A percentile compares a stretch with the other conserved stretches of the same genome.
phyloP scores from a whole-genome alignment of 2,888 invertebrate species.

The Laspeyria flexula region DNA sequence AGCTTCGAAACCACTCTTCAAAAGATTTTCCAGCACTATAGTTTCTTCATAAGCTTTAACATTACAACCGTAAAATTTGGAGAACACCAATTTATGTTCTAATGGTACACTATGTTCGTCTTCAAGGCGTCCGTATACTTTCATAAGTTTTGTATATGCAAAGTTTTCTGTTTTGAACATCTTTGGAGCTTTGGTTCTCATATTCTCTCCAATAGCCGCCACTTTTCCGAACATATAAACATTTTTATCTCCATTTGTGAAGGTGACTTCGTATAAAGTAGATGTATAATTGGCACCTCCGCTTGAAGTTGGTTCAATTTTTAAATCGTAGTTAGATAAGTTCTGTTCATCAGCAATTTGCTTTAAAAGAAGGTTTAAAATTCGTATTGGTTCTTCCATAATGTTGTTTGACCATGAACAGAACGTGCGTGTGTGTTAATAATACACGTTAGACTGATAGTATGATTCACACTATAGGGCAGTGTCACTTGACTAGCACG shows the following conservation, averaged over 20 bases:
- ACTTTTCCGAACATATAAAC: constrained; percentile 63
- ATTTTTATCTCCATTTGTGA: constrained; percentile 31
- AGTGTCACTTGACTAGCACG: neutral
- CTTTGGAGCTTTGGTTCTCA: constrained; percentile 43
- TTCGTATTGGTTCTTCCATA: constrained; percentile 18
- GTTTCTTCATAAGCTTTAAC: constrained; percentile 12
- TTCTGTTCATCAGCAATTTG: constrained; percentile 41
- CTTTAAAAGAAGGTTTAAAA: constrained; percentile 20
- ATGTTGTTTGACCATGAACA: neutral
- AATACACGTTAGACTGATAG: neutral
- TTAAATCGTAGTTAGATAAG: constrained; percentile 32
- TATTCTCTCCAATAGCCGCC: constrained; percentile 52
- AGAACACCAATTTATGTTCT: constrained; percentile 51
- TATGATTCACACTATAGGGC: neutral
- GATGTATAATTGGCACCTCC: constrained; percentile 59
- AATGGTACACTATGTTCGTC: constrained; percentile 44
- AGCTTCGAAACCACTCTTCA: constrained; percentile 30
- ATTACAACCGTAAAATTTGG: constrained; percentile 50
- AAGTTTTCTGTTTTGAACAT: constrained; percentile 57
- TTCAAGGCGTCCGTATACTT: constrained; percentile 52
- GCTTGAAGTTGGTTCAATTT: constrained; percentile 39
- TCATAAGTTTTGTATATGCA: constrained; percentile 54
- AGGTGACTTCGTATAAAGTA: constrained; percentile 37
- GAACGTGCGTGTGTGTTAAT: neutral
- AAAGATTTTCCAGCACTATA: constrained; percentile 21